These are phyloP conservation scores for Anastatus disparis DNA, from an alignment of 1,140 invertebrate species.

Conservation along the genomic window DNA sequence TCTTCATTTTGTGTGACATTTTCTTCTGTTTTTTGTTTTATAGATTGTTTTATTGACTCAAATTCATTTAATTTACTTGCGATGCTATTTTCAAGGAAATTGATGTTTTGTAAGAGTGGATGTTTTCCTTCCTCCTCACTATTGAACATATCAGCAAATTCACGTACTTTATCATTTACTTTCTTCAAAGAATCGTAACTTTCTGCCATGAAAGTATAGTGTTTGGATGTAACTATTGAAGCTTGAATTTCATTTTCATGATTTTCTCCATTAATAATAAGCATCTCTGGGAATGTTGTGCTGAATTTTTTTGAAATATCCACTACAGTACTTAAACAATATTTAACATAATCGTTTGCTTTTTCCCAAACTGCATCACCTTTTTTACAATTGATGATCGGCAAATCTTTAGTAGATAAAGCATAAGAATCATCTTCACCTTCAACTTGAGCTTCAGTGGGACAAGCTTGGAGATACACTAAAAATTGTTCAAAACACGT, in stretches of 20 bases:
- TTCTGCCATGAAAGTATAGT: slow-evolving; percentile 51
- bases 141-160: slow-evolving; percentile 59
- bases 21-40: slow-evolving; percentile 37
- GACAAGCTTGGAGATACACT: slow-evolving; percentile 71
- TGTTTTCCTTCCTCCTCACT: slow-evolving; percentile 55
- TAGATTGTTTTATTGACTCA: no score
- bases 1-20: no score
- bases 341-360: slow-evolving; percentile 60
- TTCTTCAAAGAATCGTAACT: slow-evolving; percentile 54
- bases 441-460: slow-evolving; percentile 63
- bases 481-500: slow-evolving; percentile 71
- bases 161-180: slow-evolving; percentile 53
- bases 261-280: slow-evolving; percentile 50
- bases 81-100: slow-evolving; percentile 48
- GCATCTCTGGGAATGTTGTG: slow-evolving; percentile 57
- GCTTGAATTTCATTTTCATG: slow-evolving; percentile 46
- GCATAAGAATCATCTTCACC: slow-evolving; percentile 44
- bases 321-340: slow-evolving; percentile 40
- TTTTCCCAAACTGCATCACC: slow-evolving; percentile 66
- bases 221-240: slow-evolving; percentile 61
- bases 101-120: slow-evolving; percentile 53
- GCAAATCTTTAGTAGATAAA: slow-evolving; percentile 55
- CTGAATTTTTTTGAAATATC: slow-evolving; percentile 62
- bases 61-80: slow-evolving; percentile 41
- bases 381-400: slow-evolving; percentile 66